Base-by-base conservation (phyloP, 2,797 vertebrate genomes). In the Microctenopoma stevenorrisi region DNA sequence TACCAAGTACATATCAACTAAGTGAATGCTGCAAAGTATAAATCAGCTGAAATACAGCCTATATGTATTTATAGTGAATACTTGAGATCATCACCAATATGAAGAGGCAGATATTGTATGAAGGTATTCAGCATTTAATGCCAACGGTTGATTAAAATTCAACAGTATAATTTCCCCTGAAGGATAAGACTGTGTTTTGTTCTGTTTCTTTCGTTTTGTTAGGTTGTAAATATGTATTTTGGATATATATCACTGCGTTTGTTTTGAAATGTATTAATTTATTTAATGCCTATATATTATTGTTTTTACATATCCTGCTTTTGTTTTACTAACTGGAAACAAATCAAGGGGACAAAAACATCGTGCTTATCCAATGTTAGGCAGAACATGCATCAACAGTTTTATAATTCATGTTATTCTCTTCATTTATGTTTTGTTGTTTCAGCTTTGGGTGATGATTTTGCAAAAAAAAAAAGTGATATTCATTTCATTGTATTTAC, bases 171-270 rank as follows among this genome's bases (percentile, higher is more conserved):
- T 64, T 79, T 67, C 79, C 78, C 79, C 73, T 75, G 68, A 67
- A 81, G 65, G 46, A 70, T 49, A 16, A 74, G 47, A 72, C 74
- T 81, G 54, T 58, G 67, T 46, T n/a, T 51, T 80, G 33, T 30
- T 30, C 48, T 79, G 33, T 35, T 35, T 35, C 46, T 69, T 76
- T 57, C 33, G 68, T 90, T 82, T 74, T 64, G 73, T 70, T 90
- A 60, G 70, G 79, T 85, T 95, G 93, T 95, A 94, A 88, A 94
- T 93, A 94, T 90, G 82, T 90, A 88, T 89, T 91, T 90, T 93
- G 82, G 85, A 92, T 91, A 88, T 91, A 86, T 89, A 90, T 83
- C 83, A 69, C 75, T 89, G 88, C 92, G 74, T 92, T 87, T 85
- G 85, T 87, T 89, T 87, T 90, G 82, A 85, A 85, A 88, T 86